These are phyloP conservation scores for Perccottus glenii DNA, from an alignment of 2,113 vertebrate species.

Conservation along the genomic window DNA sequence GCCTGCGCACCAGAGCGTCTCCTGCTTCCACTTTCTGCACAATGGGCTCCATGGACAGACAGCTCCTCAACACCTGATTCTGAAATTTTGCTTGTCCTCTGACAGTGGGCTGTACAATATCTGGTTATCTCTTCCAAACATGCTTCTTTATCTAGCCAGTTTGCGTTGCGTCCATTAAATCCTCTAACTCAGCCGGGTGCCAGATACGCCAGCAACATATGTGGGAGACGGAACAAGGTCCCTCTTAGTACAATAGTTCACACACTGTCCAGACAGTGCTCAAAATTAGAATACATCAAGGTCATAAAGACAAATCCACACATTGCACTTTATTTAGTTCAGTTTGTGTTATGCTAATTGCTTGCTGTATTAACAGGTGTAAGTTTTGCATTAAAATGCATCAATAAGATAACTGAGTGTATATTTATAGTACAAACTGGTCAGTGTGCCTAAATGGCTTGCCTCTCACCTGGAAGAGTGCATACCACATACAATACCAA, in stretches of 20 bases:
- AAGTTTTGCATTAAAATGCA: too few species aligned
- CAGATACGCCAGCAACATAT: conserved; percentile 54
- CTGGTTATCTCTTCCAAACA: not conserved
- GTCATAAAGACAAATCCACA: conserved; percentile 5
- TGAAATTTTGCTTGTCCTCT: not conserved
- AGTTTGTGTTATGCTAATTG: not conserved
- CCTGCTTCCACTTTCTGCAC: conserved; percentile 24
- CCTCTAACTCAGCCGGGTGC: conserved; percentile 40
- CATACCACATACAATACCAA: too few species aligned
- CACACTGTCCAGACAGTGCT: conserved; percentile 24
- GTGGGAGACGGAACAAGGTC: conserved; percentile 16
- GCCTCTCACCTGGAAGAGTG: too few species aligned
- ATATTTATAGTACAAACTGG: too few species aligned
- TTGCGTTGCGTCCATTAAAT: conserved; percentile 55
- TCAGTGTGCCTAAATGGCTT: too few species aligned
- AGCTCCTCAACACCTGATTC: not conserved
- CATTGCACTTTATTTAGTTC: not conserved
- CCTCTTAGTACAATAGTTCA: conserved; percentile 8
- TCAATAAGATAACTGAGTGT: too few species aligned
- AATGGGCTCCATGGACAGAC: conserved; percentile 51
- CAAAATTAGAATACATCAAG: conserved; percentile 28
- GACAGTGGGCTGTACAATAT: not conserved
- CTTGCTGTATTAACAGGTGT: too few species aligned
- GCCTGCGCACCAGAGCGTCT: conserved; percentile 32
- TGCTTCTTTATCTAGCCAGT: conserved; percentile 42